Base-by-base conservation (phyloP, 2,113 vertebrate genomes). In the Proteles cristata region DNA sequence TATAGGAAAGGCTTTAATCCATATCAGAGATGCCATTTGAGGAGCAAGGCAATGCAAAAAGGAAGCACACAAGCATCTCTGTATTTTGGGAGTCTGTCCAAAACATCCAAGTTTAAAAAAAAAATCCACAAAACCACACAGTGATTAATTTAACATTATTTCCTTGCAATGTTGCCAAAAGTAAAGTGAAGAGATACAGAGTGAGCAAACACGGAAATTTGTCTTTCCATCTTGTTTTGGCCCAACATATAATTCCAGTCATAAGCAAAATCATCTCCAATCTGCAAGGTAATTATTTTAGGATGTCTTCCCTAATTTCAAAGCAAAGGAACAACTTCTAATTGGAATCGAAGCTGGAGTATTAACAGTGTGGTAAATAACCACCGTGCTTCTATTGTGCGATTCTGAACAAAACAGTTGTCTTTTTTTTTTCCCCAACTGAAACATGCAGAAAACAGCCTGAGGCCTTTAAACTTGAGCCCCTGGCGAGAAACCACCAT, bases 361-460 rank as follows among this genome's bases (percentile, higher is more conserved):
- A 90, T 97, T 95, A 92, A 90, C 81, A 95, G 95, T 93, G 93
- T 96, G 39, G 93, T 97, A 98, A 97, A 98, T 97, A 97, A 96
- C 93, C 88, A 94, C 96, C 0, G 2, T 87, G 73, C 66, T 96
- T 96, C 87, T 88, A 90, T 63, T 98, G 96, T 98, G 96, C 94
- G 96, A 98, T 97, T 98, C 97, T 97, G 98, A 98, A 98, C 97
- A 98, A 98, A 98, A 98, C 95, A 61, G 48, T 90, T 96, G 69
- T 87, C 71, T 71, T 76, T 28, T 87, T 68, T 68, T 74, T 76
- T 77, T 93, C 83, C 82, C 33, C 21, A 97, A 90, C n/a, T 4
- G 28, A 88, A 98, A 92, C 91, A 96, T 11, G 95, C 95, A 96
- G 90, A 97, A 96, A 97, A 96, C 31, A 87, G 45, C 63, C 55